Base-by-base conservation (phyloP, 2,888 invertebrate genomes). In the Ophion ventricosus region DNA sequence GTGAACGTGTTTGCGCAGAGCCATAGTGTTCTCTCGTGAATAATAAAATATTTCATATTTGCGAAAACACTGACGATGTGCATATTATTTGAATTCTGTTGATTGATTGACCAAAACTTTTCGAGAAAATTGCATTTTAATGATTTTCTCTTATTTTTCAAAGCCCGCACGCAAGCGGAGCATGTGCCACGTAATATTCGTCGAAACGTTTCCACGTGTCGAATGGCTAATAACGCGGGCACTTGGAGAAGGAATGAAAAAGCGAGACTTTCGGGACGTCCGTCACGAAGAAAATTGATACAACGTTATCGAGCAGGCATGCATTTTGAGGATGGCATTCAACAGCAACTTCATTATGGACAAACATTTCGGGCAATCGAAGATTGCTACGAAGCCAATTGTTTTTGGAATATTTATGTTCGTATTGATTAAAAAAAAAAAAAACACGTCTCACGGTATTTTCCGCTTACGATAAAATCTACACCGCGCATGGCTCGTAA, bases 111-210 rank as follows among this genome's bases (percentile, higher is more conserved):
- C 56, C 11, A 64, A 49, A 69, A 26, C 57, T 66, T 79, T 70
- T 64, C 20, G 40, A 49, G 64, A 83, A 79, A 70, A 75, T 66
- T 70, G 54, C 20, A 35, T 59, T 80, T 23, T 35, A 63, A 75
- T 59, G 5, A 59, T 74, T 64, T 59, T 70, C 29, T 54, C 14
- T 54, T 54, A 35, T 35, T 35, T 35, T 35, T 35, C 35, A 8
- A 66, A 25, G 29, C 49, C 56, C 63, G 63, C 67, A 66, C 26
- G 78, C 61, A 67, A 49, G 54, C 77, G 7, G 61, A 40, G 54
- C 23, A 29, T 23, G 17, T 64, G 59, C 35, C 35, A 11, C 25
- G 49, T n/a, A n/a, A n/a, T n/a, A n/a, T n/a, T n/a, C n/a, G n/a
- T n/a, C n/a, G n/a, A n/a, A n/a, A n/a, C n/a, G 43, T 25, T 63